Percentiles rank a stretch among this genome's conserved stretches.
Conservation (phyloP, 2,888 invertebrate genomes). For the Polyommatus iphigenia region DNA sequence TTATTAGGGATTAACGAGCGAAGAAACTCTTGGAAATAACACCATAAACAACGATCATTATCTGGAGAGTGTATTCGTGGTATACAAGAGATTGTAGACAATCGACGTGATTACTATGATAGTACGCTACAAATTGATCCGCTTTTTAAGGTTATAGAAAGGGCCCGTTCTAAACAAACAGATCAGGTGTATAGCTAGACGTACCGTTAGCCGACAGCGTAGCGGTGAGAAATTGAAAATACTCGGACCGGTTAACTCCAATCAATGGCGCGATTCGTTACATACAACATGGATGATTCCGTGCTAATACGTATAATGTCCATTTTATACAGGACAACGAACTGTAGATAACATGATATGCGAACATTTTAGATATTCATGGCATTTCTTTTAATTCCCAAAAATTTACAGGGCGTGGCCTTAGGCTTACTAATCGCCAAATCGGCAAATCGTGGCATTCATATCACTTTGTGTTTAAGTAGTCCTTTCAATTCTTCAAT, state of each 20-base stretch:
- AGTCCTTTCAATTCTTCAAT: not conserved
- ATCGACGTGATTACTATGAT: not conserved
- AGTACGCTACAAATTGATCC: constrained; percentile 56
- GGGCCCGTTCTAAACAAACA: constrained; percentile 53
- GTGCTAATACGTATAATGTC: not conserved
- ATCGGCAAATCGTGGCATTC: too few relatives aligned
- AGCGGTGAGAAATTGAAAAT: constrained; percentile 55
- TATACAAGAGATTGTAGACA: not conserved
- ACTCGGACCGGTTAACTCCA: constrained; percentile 56
- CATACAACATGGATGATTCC: constrained; percentile 20
- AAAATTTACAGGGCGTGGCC: not conserved
- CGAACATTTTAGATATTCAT: not conserved
- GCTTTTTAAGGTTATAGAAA: constrained; percentile 31
- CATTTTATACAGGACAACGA: constrained; percentile 10
- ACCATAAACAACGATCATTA: not conserved
- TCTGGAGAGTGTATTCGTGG: too few relatives aligned
- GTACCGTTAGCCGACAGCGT: constrained; percentile 67
- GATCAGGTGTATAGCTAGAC: constrained; percentile 50
- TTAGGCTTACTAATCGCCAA: not conserved
- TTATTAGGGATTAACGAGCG: not conserved
- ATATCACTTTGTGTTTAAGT: not conserved
- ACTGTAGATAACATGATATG: not conserved
- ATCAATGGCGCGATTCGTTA: constrained; percentile 34
- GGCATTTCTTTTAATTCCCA: not conserved
- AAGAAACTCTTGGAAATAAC: constrained; percentile 6